phyloP scores from a whole-genome alignment of 2,888 invertebrate species.

The Hirtodrosophila cameraria region DNA sequence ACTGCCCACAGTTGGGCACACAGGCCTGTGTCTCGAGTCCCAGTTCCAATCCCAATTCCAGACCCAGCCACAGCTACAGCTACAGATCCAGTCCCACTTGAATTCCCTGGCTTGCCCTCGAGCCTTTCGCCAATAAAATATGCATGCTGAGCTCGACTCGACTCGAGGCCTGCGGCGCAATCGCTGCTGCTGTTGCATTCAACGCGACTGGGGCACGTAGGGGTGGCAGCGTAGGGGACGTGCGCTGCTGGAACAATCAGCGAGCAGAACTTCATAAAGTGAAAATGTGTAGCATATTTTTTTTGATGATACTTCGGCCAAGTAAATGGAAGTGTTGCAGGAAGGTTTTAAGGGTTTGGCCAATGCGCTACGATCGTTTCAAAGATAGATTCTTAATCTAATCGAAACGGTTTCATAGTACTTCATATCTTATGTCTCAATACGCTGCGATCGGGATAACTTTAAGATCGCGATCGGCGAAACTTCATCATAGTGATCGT shows the following conservation, averaged over 20 bases:
- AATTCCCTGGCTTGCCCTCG: constrained; percentile 40
- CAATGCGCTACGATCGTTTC: constrained; percentile 18
- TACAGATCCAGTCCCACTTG: constrained; percentile 43
- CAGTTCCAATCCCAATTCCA: constrained; percentile 15
- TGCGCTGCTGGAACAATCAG: constrained; percentile 30
- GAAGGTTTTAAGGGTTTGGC: background rate
- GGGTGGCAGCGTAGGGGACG: background rate
- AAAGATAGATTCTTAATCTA: background rate
- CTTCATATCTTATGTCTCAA: too few relatives aligned
- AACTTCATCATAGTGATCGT: too few relatives aligned
- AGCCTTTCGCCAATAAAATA: constrained; percentile 71
- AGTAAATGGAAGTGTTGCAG: constrained; percentile 23
- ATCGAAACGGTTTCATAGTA: too few relatives aligned
- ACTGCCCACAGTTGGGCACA: constrained; percentile 49
- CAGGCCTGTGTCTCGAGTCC: constrained; percentile 17
- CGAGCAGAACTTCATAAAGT: constrained; percentile 68
- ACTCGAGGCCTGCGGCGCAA: constrained; percentile 56
- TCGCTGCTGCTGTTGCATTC: constrained; percentile 30
- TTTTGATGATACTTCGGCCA: constrained; percentile 42
- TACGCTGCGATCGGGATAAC: too few relatives aligned
- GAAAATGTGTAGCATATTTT: constrained; percentile 75
- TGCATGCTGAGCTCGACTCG: constrained; percentile 67
- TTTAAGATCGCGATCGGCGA: too few relatives aligned
- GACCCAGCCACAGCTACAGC: constrained; percentile 10
- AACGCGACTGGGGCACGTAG: constrained; percentile 14